Base-by-base conservation (phyloP, 2,113 vertebrate genomes). In the Dicentrarchus labrax region DNA sequence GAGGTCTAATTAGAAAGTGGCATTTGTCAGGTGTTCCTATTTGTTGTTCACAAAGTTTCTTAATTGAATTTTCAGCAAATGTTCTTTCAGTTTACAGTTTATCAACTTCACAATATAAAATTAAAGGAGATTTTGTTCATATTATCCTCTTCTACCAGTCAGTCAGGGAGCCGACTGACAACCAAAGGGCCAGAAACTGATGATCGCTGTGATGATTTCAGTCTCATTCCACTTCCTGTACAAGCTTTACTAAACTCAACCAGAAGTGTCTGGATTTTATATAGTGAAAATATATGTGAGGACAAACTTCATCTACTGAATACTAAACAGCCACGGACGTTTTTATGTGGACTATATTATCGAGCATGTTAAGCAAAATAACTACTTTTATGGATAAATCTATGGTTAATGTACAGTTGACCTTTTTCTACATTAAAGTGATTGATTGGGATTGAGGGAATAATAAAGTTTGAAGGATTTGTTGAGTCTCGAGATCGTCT, bases 391-490 rank as follows among this genome's bases (percentile, higher is more conserved):
- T 66, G 65, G 56, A 73, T 15, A 41, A 74, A 61, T 59, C 30
- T 65, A 10, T 56, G 21, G 47, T 56, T 85, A 73, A 74, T 82
- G 62, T 75, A 38, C 16, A 47, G 72, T 30, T 77, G 54, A 78
- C n/a, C 16, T 61, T 90, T 80, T 89, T 89, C 72, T 90, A 89
- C 76, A 80, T 75, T 75, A 5, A 16, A 82, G 50, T 74, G 77
- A 77, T n/a, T 41, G 8, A 48, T 22, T 43, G 72, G 9, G 47
- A 36, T 39, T 5, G 61, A 82, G 57, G 17, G 73, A 77, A 88
- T 92, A 92, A 92, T 90, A 90, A 86, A 86, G 77, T 84, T 76
- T 91, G 78, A 65, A 83, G 69, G 70, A 48, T 53, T 7, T 24
- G 41, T 59, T 5, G 10, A 51, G 43, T 54, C 30, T 15, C 30